Base-by-base conservation (phyloP, 2,888 invertebrate genomes). In the Vandiemenella viatica region DNA sequence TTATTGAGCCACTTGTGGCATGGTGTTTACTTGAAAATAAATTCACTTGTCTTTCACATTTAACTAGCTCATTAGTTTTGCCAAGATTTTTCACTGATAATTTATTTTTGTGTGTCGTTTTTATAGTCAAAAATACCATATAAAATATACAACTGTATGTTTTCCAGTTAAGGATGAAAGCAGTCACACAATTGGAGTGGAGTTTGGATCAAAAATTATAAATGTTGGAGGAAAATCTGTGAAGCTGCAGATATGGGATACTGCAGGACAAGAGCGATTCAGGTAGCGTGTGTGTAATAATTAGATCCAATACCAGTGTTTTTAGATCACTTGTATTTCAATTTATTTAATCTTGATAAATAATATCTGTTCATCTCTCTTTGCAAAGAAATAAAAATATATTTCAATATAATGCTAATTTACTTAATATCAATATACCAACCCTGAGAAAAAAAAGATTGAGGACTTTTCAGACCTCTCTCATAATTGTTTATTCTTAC, bases 141-240 rank as follows among this genome's bases (percentile, higher is more conserved):
- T n/a, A n/a, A n/a, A n/a, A n/a, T n/a, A 32, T 32, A n/a, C 4
- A 32, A 4, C n/a, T 32, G 10, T 32, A 13, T 32, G n/a, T 43
- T 47, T 67, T 67, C 38, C 65, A 86, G 86, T 86, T 63, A 86
- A 85, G 70, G 80, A 81, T 63, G 85, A 85, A 61, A 79, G 84
- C 61, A 83, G 82, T 59, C 86, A 87, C 64, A 87, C 86, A 37
- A 86, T 87, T 61, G 87, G 87, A 40, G 87, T 87, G 43, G 87
- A 87, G 65, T 87, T 87, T 71, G 87, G 86, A n/a, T 85, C 85
- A 3, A 83, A 85, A 65, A 81, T 87, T 57, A 76, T 86, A 1
- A 83, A 81, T 64, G 83, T 86, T 54, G 84, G 83, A 15, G 85
- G 84, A 0, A 85, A 84, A 66, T 79, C 81, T 5, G 84, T 86